Evolutionary conservation across 2,797 vertebrate species (phyloP).

Genomic region (Novumbra hubbsi): DNA sequence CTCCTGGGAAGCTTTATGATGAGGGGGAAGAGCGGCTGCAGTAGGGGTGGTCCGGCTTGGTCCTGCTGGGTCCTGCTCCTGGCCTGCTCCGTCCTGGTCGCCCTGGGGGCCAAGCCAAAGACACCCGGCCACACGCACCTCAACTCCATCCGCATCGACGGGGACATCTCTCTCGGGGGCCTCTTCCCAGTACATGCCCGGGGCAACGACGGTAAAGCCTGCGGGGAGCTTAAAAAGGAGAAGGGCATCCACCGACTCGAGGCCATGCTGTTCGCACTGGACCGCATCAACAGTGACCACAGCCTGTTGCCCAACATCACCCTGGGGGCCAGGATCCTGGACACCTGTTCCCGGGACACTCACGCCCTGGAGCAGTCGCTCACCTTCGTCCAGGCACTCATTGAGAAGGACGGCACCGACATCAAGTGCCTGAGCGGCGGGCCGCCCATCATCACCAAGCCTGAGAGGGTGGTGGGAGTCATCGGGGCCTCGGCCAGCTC

Average conservation of each 20-base stretch:
- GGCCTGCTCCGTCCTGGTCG: slow-evolving; percentile 50
- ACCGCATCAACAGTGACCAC: slow-evolving; percentile 94
- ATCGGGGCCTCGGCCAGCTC: slow-evolving; percentile 95
- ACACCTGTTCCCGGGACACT: slow-evolving; percentile 95
- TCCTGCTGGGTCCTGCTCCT: slow-evolving; percentile 50
- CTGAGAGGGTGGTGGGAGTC: slow-evolving; percentile 91
- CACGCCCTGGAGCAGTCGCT: slow-evolving; percentile 95
- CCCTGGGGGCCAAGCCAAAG: slow-evolving; percentile 83
- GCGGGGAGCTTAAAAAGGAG: slow-evolving; percentile 95
- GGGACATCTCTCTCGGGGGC: slow-evolving; percentile 92
- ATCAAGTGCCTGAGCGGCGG: slow-evolving; percentile 91
- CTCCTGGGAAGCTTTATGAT: slow-evolving; percentile 52
- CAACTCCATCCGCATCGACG: slow-evolving; percentile 95
- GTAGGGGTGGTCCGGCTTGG: slow-evolving; percentile 31
- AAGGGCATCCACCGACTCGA: slow-evolving; percentile 95
- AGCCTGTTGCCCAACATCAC: slow-evolving; percentile 96
- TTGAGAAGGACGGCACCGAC: slow-evolving; percentile 94
- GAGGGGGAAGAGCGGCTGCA: slow-evolving; percentile 47
- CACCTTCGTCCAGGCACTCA: slow-evolving; percentile 94
- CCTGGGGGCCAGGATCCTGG: slow-evolving; percentile 91
- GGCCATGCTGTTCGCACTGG: slow-evolving; percentile 95
- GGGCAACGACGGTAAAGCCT: slow-evolving; percentile 88
- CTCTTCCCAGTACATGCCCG: slow-evolving; percentile 92
- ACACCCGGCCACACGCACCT: slow-evolving; percentile 88
- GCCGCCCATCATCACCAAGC: slow-evolving; percentile 94